Evolutionary conservation across 2,113 vertebrate genomes (phyloP).

Genomic region (Hippocampus zosterae): DNA sequence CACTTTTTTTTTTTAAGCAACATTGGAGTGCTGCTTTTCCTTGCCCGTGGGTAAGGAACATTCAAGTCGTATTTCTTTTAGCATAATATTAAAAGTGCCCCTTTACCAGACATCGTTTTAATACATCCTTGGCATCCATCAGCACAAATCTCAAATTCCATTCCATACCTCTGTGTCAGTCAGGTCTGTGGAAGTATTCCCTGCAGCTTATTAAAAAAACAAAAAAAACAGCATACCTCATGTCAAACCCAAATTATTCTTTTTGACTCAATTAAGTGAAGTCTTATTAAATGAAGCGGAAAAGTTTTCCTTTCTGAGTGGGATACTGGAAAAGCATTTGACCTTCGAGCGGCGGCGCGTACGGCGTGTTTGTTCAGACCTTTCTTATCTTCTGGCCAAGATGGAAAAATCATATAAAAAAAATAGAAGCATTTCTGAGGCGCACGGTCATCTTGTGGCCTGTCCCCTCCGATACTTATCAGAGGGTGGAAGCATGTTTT

Average conservation of each 20-base stretch:
- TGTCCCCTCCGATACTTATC: slow-evolving; percentile 62
- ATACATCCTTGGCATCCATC: slow-evolving; percentile 50
- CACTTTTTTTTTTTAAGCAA: neutral
- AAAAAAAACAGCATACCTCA: slow-evolving; percentile 39
- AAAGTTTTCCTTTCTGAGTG: slow-evolving; percentile 46
- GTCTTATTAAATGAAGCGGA: slow-evolving; percentile 48
- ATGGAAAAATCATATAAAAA: slow-evolving; percentile 41
- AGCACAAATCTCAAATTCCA: slow-evolving; percentile 41
- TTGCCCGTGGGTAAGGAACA: slow-evolving; percentile 18
- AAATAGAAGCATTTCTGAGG: slow-evolving; percentile 50
- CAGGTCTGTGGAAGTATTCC: slow-evolving; percentile 22
- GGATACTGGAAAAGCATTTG: slow-evolving; percentile 56
- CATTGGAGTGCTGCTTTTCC: neutral
- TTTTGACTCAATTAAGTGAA: slow-evolving; percentile 40
- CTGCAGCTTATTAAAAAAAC: slow-evolving; percentile 16
- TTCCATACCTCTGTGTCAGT: slow-evolving; percentile 31
- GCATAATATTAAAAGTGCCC: slow-evolving; percentile 49
- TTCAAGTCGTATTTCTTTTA: slow-evolving; percentile 64
- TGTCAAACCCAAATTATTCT: slow-evolving; percentile 45
- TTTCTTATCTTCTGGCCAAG: slow-evolving; percentile 40
- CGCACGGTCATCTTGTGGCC: slow-evolving; percentile 53
- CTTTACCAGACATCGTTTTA: slow-evolving; percentile 43
- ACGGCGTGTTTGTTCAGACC: slow-evolving; percentile 55
- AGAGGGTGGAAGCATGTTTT: slow-evolving; percentile 58
- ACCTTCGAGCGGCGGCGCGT: slow-evolving; percentile 34